Evolutionary conservation across 2,113 vertebrate genomes (phyloP), one percentile per base, ranked within the genome.

Genomic region (Oophaga pumilio): DNA sequence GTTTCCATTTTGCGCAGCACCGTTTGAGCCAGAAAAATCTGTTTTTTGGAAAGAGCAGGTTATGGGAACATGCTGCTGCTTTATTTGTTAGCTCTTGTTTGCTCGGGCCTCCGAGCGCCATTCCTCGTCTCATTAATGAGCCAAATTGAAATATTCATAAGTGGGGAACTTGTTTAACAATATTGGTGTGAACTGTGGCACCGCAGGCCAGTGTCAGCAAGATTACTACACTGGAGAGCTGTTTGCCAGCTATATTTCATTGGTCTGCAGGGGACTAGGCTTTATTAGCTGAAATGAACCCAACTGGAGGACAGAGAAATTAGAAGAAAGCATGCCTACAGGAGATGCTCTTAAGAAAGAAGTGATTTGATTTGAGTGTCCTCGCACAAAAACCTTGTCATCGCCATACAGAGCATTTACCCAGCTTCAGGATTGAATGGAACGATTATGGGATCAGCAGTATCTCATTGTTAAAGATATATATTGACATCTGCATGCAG

Each of bases 241-340:
- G 17, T 59, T 57, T 43, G 56, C 69, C 84, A 50, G 56, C 53
- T 49, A 76, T 85, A 85, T 85, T 85, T 85, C 71, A 76, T 60
- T 8, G 69, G 28, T 59, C 71, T 50, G 53, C 22, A 43, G 84
- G 84, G 22, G 71, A 43, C 20, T 14, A 12, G 57, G 68, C 12
- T 74, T 85, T 85, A 60, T 85, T 85, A 85, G 71, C 28, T 85
- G 56, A 76, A 85, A 85, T 85, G 76, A 50, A 57, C 26, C 56
- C 24, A 50, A 28, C 71, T 76, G 56, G 84, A 62, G 56, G 56
- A 74, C 60, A 22, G 56, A 50, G 71, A 60, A 60, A 74, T 59
- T 60, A 74, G 53, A 84, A 76, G 62, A 57, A 43, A 76, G n/a
- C 84, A 52, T 76, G 18, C 49, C 69, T 57, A 18, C 69, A 50